Base-by-base conservation (phyloP, 2,797 vertebrate genomes). In the Tokudaia tokunoshimensis region DNA sequence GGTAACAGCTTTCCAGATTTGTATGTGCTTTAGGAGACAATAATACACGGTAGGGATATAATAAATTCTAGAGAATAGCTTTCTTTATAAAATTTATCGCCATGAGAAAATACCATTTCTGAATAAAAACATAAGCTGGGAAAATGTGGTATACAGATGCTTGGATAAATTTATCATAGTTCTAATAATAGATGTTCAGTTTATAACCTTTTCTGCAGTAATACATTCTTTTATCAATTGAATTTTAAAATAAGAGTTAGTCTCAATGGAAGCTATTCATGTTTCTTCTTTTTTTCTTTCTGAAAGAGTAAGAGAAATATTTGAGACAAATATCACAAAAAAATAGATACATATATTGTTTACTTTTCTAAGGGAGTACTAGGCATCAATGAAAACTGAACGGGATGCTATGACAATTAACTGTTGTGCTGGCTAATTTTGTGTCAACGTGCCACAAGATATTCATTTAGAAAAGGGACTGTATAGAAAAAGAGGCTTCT, bases 111-210 rank as follows among this genome's bases (percentile, higher is more conserved):
- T 13, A 26, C 1, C 26, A 94, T 26, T 92, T 91, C 22, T 79
- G 67, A 93, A 76, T 84, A 92, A 94, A 92, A 79, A 97, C 92
- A 61, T 20, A 95, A 86, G 34, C 1, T 86, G 17, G 61, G 55
- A 0, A 55, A 15, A 83, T 96, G 22, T 95, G 12, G 47, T 59
- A 44, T 13, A 82, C 79, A 92, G 72, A 91, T 95, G 67, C n/a
- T 82, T 3, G 0, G 0, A 87, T 97, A 93, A 44, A 74, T 92
- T 75, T 83, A 55, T 91, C 65, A 79, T 76, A 19, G 20, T 89
- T 12, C 87, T 52, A 89, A 74, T 90, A 61, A 94, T 83, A 19
- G 1, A 61, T 76, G 57, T 50, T 89, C 6, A 91, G 88, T 82
- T 92, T 47, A 85, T 82, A 92, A 92, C 74, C 78, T 94, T 76